phyloP scores from a whole-genome alignment of 2,113 vertebrate species.

The Loxodonta africana region DNA sequence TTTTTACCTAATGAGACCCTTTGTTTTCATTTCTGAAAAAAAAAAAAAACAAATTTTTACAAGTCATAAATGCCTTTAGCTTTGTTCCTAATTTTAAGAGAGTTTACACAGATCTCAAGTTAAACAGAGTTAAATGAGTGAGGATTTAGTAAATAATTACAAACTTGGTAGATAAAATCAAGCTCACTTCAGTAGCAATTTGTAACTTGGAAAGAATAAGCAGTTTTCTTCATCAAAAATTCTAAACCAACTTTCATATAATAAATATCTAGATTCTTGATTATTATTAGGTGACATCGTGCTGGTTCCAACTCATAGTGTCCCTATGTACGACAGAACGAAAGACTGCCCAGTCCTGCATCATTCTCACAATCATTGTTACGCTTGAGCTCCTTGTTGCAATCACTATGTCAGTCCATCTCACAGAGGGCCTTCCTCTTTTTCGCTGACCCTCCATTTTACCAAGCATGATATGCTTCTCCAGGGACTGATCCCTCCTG shows the following conservation, averaged over 20 bases:
- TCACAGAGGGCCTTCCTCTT: too few species aligned
- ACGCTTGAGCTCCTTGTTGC: too few species aligned
- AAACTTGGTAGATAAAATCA: neutral
- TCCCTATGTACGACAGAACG: too few species aligned
- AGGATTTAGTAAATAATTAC: neutral
- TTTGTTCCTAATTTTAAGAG: constrained; percentile 8
- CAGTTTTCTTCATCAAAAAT: neutral
- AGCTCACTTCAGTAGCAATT: neutral
- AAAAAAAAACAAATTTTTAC: neutral
- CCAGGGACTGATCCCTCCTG: too few species aligned
- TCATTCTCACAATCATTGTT: too few species aligned
- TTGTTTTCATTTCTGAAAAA: constrained; percentile 24
- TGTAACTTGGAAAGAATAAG: neutral
- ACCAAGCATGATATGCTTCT: too few species aligned
- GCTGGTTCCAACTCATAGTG: too few species aligned
- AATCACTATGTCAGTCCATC: too few species aligned
- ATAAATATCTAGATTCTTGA: constrained; percentile 29
- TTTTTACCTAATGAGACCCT: neutral
- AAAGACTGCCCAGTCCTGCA: too few species aligned
- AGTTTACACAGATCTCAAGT: neutral
- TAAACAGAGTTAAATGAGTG: neutral
- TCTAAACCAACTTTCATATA: neutral
- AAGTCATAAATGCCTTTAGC: neutral
- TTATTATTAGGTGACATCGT: neutral
- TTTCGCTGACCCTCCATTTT: too few species aligned